Conservation (phyloP, 2,113 vertebrate genomes). For the Cephalopholis sonnerati region DNA sequence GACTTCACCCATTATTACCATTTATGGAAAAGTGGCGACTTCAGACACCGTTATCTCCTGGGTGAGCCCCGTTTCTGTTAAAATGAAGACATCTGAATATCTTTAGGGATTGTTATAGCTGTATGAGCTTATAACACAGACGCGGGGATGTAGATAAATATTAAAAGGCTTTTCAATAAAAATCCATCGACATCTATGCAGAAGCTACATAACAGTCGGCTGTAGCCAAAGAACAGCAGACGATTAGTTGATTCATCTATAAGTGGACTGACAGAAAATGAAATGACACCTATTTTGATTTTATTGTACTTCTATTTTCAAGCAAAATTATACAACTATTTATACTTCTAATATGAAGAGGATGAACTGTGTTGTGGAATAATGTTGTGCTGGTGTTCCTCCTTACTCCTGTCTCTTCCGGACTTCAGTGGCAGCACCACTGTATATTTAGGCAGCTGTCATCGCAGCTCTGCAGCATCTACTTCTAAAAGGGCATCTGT, state of each 20-base stretch:
- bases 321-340: no score
- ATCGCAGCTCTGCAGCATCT: conserved; percentile 22
- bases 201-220: not conserved
- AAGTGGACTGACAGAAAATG: not conserved
- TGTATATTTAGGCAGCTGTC: conserved; percentile 49
- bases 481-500: conserved; percentile 69
- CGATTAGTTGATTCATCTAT: not conserved
- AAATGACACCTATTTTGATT: not conserved
- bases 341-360: no score
- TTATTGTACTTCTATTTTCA: not conserved
- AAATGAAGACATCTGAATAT: not conserved
- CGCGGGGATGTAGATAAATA: not conserved
- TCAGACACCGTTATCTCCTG: not conserved
- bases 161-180: not conserved
- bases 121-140: not conserved
- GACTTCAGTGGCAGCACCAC: conserved; percentile 19
- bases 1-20: not conserved
- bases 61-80: not conserved
- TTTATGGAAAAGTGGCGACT: not conserved
- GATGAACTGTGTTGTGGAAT: not conserved
- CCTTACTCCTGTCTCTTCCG: not conserved
- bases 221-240: not conserved
- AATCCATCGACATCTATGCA: not conserved
- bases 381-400: not conserved
- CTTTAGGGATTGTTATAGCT: not conserved